Evolutionary conservation across 1,140 invertebrate species (phyloP), one percentile per base, ranked within the genome.

Genomic region (Zaprionus inermis): DNA sequence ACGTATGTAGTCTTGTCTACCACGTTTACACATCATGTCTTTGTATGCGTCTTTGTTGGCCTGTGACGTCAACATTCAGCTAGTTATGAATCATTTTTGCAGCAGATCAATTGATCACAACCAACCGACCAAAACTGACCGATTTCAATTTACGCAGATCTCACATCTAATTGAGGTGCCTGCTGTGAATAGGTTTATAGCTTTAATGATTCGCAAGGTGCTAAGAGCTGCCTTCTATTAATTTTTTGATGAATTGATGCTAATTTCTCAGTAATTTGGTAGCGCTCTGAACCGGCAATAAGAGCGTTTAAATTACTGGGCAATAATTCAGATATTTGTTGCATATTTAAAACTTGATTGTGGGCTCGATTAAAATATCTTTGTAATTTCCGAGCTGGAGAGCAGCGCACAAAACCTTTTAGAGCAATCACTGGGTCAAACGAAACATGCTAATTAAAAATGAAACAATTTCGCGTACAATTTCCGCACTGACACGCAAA

Each of bases 331-430:
- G 22, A 38, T 38, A 36, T 18, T 69, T 22, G 38, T 44, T 44
- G 38, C 51, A 57, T 56, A 61, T 61, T 55, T 51, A 49, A 49
- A 69, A 61, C 38, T n/a, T 38, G 49, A 56, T 32, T 60, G 24
- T 24, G 10, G n/a, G 22, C 12, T 51, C 34, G 11, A 52, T 34
- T 46, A 34, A 56, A 61, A 41, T 52, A 20, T 14, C 38, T 18
- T 11, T n/a, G 5, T 12, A 46, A 64, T 30, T 41, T 6, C 20
- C 41, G 51, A 22, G 11, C 4, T 28, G 4, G 32, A 22, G 11
- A 18, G 20, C 16, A 32, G 20, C 11, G 30, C 12, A 72, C 51
- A 74, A 70, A 70, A 74, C 20, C 72, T 74, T 74, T 74, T 74
- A 70, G 44, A 11, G 20, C 65, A 73, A 68, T 60, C 51, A 68